These are phyloP conservation scores for Campoletis raptor DNA, from an alignment of 2,888 invertebrate species.

Conservation along the genomic window DNA sequence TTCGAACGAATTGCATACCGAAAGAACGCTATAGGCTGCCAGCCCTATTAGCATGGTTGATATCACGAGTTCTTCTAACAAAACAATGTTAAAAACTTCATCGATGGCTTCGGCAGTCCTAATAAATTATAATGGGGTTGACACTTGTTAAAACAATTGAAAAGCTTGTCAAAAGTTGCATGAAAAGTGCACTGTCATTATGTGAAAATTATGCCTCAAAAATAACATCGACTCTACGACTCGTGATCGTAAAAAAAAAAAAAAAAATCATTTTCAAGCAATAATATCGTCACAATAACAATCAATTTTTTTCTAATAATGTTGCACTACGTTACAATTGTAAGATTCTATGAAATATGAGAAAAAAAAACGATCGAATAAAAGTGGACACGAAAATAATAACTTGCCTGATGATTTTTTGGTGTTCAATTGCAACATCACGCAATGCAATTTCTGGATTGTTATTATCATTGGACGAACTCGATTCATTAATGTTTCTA, in stretches of 20 bases:
- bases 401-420: conserved; percentile 58
- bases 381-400: not conserved
- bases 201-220: not conserved
- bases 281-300: not conserved
- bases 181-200: not conserved
- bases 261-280: not conserved
- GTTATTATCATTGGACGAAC: not conserved
- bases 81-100: conserved; percentile 57
- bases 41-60: conserved; percentile 64
- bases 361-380: not conserved
- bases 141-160: not conserved
- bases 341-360: not conserved
- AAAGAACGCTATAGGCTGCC: conserved; percentile 53
- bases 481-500: conserved; percentile 21
- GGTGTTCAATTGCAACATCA: conserved; percentile 40
- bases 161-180: not conserved
- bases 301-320: not conserved
- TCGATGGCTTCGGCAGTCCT: conserved; percentile 61
- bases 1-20: conserved; percentile 33
- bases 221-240: not conserved
- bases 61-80: conserved; percentile 62
- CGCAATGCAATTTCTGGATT: conserved; percentile 35
- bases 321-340: too few species aligned
- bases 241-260: not conserved
- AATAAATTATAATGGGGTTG: not conserved